These are phyloP conservation scores for Phoxinus phoxinus DNA, from an alignment of 2,113 vertebrate genomes.

Conservation along the genomic window DNA sequence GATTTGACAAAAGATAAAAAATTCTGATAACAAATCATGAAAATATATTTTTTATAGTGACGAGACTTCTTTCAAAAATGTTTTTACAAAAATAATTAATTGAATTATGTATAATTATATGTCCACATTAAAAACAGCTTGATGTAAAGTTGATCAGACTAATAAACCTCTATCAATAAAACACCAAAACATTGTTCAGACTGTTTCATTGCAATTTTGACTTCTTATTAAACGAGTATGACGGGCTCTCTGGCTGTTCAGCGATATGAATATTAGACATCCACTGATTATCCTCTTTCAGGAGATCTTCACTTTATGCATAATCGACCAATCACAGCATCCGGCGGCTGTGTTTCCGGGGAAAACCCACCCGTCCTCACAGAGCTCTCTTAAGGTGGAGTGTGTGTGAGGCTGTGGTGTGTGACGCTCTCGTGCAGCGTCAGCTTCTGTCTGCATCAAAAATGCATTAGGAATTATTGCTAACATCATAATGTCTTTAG, in stretches of 20 bases:
- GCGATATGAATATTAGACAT: neutral
- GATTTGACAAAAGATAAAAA: too few species aligned
- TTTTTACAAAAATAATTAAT: too few species aligned
- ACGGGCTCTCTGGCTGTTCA: neutral
- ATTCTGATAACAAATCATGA: too few species aligned
- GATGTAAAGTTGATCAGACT: neutral
- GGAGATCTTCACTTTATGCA: neutral
- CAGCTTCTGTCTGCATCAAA: neutral
- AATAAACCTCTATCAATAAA: neutral
- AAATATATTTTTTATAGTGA: too few species aligned
- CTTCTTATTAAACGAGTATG: neutral
- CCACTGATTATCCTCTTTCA: constrained; percentile 21
- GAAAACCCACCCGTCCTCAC: neutral
- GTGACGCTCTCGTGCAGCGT: neutral
- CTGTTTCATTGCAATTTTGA: neutral
- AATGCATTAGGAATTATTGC: neutral
- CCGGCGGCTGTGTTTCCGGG: constrained; percentile 24
- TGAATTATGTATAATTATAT: too few species aligned
- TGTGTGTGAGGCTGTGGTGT: neutral
- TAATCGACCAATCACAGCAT: constrained; percentile 48
- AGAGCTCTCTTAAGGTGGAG: constrained; percentile 9
- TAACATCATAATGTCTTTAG: neutral
- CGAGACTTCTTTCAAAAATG: too few species aligned
- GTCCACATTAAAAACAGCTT: neutral
- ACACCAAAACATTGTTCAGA: neutral